Evolutionary conservation across 1,140 invertebrate species (phyloP), one percentile per base, ranked within the genome.

Genomic region (Paramacrobiotus metropolitanus): DNA sequence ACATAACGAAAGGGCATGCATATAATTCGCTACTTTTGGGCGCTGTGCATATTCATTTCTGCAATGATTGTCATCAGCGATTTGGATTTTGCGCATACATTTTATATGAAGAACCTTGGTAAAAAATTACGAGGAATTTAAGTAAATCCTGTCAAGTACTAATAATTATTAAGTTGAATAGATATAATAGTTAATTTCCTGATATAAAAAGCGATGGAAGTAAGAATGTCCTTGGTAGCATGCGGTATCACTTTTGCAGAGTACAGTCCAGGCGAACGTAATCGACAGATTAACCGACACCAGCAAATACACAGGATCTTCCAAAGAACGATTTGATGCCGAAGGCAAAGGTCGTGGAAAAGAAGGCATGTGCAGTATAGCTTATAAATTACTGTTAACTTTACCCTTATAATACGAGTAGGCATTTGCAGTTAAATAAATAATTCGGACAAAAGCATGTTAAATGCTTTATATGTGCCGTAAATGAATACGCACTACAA

Each of bases 281-380:
- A 84, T 92, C 1, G 85, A 87, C 62, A 77, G 88, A 61, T 70
- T 97, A 64, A 95, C 91, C 4, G 87, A 91, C 69, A 81, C 85
- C 2, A 83, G 80, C 62, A 89, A 87, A 70, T 93, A 89, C 73
- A 91, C 87, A 0, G 88, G 87, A 3, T 87, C 86, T 1, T 86
- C 89, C 71, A 89, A 85, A 69, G 83, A 88, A 65, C 78, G 88
- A 30, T 92, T 89, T 69, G 86, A 89, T 71, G 81, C 84, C 48
- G 87, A n/a, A 62, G 59, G 62, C 30, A 61, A 30, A 34, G 30
- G 24, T 29, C 24, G 34, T 59, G 55, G 34, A 44, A 61, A 45
- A 30, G 30, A 44, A n/a, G 30, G 29, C 24, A 60, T 28, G n/a
- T n/a, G n/a, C 45, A 55, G 2, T 55, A 24, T 55, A 24, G 45